phyloP scores from a whole-genome alignment of 2,113 vertebrate genomes.

The Ciconia maguari region DNA sequence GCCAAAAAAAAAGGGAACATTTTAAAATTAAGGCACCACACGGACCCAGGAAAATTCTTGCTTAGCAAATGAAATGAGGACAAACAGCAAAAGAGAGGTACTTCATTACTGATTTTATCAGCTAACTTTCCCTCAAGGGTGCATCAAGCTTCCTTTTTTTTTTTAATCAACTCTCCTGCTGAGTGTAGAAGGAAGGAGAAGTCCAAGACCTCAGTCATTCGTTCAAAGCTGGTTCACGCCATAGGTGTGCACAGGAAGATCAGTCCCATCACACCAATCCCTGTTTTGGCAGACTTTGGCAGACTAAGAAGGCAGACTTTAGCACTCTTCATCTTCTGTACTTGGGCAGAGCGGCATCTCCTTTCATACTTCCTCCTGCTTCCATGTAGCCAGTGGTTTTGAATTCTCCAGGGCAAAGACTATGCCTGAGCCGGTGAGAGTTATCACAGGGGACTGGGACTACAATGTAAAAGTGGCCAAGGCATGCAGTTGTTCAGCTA shows the following conservation, averaged over 20 bases:
- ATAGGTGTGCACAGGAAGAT: not conserved
- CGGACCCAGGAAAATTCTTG: not conserved
- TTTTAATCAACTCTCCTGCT: not conserved
- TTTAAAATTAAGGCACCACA: conserved; percentile 17
- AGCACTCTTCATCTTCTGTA: not conserved
- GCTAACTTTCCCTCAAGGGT: not conserved
- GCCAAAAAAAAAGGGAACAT: not conserved
- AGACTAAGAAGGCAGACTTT: not conserved
- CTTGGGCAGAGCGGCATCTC: not conserved
- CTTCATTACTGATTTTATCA: not conserved
- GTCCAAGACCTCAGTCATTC: not conserved
- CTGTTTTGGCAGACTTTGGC: not conserved
- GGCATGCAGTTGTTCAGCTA: not conserved
- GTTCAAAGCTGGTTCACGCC: not conserved
- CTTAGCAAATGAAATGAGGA: conserved; percentile 8
- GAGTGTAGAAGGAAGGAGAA: not conserved
- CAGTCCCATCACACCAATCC: not conserved
- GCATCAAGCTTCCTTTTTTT: not conserved
- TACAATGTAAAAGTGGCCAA: not conserved
- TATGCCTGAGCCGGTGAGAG: not conserved
- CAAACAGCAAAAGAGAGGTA: not conserved
- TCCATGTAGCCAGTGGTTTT: not conserved
- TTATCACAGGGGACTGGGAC: not conserved
- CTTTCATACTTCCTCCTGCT: not conserved
- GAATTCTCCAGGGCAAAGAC: not conserved